Evolutionary conservation across 2,888 invertebrate species (phyloP), one percentile per base, ranked within the genome.

Genomic region (Molorchus minor): DNA sequence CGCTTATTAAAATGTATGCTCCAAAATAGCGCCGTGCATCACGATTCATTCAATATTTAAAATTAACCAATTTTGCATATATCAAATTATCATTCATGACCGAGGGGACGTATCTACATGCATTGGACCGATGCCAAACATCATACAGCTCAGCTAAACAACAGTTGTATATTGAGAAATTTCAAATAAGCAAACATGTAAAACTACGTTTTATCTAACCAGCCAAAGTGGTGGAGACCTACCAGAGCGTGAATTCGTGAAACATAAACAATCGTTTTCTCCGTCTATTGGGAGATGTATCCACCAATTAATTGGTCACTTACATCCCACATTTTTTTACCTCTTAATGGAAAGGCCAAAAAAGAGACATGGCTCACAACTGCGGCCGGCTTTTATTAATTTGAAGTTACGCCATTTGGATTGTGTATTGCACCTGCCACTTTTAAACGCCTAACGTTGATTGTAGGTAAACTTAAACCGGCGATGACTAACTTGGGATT

Each of bases 31-130:
- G 19, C 21, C 19, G 12, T 19, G 8, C 17, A 40, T 8, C 35
- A 33, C 30, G 38, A 38, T 41, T 33, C 56, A 56, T 56, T 56
- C 56, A 47, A 46, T 46, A 56, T 41, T 47, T 35, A 35, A 33
- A 17, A 47, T 47, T 36, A 47, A 36, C 35, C 13, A 13, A 12
- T 20, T 47, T 47, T 47, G 8, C 36, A 47, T 20, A 47, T 21
- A 43, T 53, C 44, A 43, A 25, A 33, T 38, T 30, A 56, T 46
- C 46, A 47, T 56, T 56, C 56, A 56, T 56, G 40, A 56, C 56
- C 16, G 46, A 46, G 12, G 40, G 17, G 47, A 41, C 21, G 47
- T 20, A n/a, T n/a, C n/a, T n/a, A n/a, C n/a, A 35, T 30, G 19
- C 41, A 16, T 30, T 47, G 56, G 56, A 46, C n/a, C 3, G 10